These are phyloP conservation scores for Hozukius guyotensis DNA, from an alignment of 2,797 vertebrate genomes.

Conservation along the genomic window DNA sequence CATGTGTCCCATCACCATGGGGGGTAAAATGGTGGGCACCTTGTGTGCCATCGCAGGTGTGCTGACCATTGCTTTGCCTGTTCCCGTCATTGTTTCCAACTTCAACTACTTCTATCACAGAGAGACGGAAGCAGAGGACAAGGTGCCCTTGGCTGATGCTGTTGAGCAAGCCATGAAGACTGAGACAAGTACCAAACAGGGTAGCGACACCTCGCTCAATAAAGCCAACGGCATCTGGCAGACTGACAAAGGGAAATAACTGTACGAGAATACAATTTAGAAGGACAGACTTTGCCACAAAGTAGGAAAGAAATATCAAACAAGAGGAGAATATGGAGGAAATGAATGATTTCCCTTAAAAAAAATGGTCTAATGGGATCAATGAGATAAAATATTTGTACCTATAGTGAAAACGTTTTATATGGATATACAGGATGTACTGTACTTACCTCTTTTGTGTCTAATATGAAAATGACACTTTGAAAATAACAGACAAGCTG, in stretches of 20 bases:
- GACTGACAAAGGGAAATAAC: conserved; percentile 76
- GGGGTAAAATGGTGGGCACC: conserved; percentile 95
- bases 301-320: neutral
- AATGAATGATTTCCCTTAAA: conserved; percentile 1
- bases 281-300: conserved; percentile 4
- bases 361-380: neutral
- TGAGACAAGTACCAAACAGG: conserved; percentile 67
- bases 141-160: conserved; percentile 80
- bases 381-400: conserved; percentile 13
- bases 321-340: neutral
- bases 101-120: conserved; percentile 99
- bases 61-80: conserved; percentile 95
- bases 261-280: neutral
- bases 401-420: conserved; percentile 34
- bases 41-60: conserved; percentile 96
- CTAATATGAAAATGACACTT: conserved; percentile 1
- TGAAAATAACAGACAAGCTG: conserved; percentile 4
- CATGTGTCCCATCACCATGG: conserved; percentile 95
- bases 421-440: conserved; percentile 30
- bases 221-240: conserved; percentile 87
- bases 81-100: conserved; percentile 97
- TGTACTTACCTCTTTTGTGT: conserved; percentile 54
- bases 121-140: conserved; percentile 94
- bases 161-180: conserved; percentile 78
- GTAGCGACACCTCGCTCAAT: conserved; percentile 87